A percentile compares a stretch with the other conserved stretches of the same genome.
Conservation (phyloP, 2,888 invertebrate species). For the Lissonota sp. region DNA sequence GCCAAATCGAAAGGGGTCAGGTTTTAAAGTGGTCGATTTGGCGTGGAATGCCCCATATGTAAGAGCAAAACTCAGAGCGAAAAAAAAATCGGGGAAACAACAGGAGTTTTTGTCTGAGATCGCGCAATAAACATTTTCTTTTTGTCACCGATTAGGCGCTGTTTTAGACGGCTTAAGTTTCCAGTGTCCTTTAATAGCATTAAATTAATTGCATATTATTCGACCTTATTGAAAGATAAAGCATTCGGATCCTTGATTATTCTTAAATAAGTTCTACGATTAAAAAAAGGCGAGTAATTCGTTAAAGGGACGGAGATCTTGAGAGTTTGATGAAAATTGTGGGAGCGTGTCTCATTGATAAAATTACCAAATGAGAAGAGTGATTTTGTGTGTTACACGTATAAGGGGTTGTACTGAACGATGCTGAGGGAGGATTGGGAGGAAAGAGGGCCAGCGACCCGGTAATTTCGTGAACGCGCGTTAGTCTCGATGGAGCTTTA, state of each 20-base stretch:
- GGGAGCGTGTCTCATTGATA: constrained; percentile 32
- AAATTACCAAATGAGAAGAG: constrained; percentile 32
- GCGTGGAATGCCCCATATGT: no score
- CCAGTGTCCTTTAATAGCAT: no score
- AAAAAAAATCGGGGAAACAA: constrained; percentile 55
- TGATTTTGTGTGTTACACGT: constrained; percentile 5
- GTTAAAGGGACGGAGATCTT: constrained; percentile 8
- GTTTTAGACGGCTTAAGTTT: neutral
- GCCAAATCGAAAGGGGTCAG: no score
- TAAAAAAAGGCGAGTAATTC: neutral
- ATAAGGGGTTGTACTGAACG: constrained; percentile 16
- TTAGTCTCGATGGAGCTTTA: constrained; percentile 54
- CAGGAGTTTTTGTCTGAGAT: constrained; percentile 70
- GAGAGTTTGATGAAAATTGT: constrained; percentile 42
- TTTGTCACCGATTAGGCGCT: constrained; percentile 24
- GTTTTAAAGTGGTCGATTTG: no score
- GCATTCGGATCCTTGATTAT: no score
- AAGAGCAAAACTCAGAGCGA: no score
- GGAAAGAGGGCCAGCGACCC: constrained; percentile 34
- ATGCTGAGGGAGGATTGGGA: constrained; percentile 1
- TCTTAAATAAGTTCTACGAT: no score
- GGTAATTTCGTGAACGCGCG: constrained; percentile 62
- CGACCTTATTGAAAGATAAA: no score
- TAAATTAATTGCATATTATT: no score
- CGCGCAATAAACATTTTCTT: constrained; percentile 67